phyloP scores from a whole-genome alignment of 2,113 vertebrate species.

The Hypomesus transpacificus region DNA sequence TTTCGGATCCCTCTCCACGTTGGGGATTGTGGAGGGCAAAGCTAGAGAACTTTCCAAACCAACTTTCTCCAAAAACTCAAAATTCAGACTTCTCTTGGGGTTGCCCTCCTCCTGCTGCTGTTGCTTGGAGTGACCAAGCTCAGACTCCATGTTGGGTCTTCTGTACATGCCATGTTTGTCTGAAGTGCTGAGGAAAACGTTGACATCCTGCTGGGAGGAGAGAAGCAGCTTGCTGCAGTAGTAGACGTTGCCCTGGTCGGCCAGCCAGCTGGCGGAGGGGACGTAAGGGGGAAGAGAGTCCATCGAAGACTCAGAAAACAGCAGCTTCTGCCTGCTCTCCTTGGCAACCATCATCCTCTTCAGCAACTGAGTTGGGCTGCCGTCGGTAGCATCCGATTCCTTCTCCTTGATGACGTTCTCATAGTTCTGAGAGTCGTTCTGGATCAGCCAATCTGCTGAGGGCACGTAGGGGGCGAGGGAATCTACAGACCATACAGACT shows the following conservation, averaged over 20 bases:
- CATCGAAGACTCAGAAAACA: conserved; percentile 6
- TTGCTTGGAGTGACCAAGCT: not conserved
- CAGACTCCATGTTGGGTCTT: not conserved
- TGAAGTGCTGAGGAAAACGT: conserved; percentile 8
- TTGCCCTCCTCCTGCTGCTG: not conserved
- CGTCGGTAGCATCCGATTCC: not conserved
- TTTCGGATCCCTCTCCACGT: not conserved
- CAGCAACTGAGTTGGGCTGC: not conserved
- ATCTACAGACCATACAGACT: conserved; percentile 15
- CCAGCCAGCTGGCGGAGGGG: conserved; percentile 27
- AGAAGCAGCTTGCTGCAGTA: not conserved
- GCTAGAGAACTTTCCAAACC: not conserved
- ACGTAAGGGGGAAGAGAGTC: conserved; percentile 18
- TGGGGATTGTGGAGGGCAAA: not conserved
- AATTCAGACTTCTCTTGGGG: not conserved
- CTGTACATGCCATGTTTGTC: not conserved
- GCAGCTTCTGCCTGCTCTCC: not conserved
- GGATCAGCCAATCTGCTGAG: conserved; percentile 23
- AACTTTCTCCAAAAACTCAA: not conserved
- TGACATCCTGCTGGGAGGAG: not conserved
- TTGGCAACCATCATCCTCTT: not conserved
- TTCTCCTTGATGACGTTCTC: not conserved
- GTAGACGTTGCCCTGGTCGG: conserved; percentile 9
- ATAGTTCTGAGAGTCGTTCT: too few species aligned
- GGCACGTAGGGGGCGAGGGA: conserved; percentile 13